Evolutionary conservation across 2,113 vertebrate species (phyloP), one percentile per base, ranked within the genome.

Genomic region (Thymallus thymallus): DNA sequence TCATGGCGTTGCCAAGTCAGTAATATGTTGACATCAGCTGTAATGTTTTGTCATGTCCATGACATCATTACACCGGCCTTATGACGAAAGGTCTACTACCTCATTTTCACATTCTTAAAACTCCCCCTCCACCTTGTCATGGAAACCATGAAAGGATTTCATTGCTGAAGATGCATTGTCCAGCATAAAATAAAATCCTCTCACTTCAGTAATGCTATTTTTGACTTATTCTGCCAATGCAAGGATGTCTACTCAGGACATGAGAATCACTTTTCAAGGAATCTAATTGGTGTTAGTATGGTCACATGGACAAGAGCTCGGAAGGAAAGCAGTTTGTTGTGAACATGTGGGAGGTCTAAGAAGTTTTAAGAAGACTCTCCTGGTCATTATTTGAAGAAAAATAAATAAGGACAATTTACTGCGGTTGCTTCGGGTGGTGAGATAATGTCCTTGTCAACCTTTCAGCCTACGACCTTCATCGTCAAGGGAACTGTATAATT

Each of bases 401-500:
- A 32, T 30, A 63, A 68, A 68, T 26, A 58, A 73, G 79, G 81
- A 70, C 73, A 77, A 85, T 83, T 87, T 78, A 75, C 55, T 13
- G 69, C 73, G 77, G 80, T 71, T 72, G 48, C 72, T 79, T 76
- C 80, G 75, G 55, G 55, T 81, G 46, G 48, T 72, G 72, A 81
- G 84, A 85, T 85, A 81, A 77, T 76, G 76, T 73, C 66, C 70
- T 69, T 69, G 67, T 73, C 70, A 78, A 56, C 62, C 41, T 69
- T 71, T 71, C 41, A 3, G 13, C 67, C 30, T 78, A 10, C 20
- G 63, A 72, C 48, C 24, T 41, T 67, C 46, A 51, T 51, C 48
- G 18, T 51, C 1, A 16, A 16, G 48, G 16, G 16, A 51, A 51
- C 48, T 51, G 13, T 10, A 41, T 41, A 4, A 51, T 16, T 51